phyloP scores from a whole-genome alignment of 1,140 invertebrate genomes.

The Bombus cullumanus region DNA sequence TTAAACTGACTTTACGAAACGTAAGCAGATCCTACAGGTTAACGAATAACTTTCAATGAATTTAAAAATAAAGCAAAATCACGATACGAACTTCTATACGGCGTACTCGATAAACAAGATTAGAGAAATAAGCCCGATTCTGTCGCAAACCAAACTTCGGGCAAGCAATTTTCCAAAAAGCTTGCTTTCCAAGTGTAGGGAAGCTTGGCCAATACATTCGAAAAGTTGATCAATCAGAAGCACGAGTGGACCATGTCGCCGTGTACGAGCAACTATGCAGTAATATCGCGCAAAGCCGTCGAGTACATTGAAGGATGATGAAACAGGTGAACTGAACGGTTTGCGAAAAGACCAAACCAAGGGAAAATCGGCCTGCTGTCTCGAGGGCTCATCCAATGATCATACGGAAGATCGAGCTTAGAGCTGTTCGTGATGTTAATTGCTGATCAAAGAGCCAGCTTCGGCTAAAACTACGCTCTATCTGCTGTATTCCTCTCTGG shows the following conservation, averaged over 20 bases:
- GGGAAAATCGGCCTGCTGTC: slow-evolving; percentile 50
- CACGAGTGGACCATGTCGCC: slow-evolving; percentile 26
- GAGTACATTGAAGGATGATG: slow-evolving; percentile 27
- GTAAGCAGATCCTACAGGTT: too few relatives aligned
- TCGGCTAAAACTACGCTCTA: slow-evolving; percentile 35
- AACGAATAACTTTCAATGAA: too few relatives aligned
- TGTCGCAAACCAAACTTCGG: background rate
- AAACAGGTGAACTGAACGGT: slow-evolving; percentile 45
- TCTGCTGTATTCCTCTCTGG: slow-evolving; percentile 19
- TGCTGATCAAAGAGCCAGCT: slow-evolving; percentile 71
- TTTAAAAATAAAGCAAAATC: too few relatives aligned
- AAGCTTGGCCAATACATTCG: slow-evolving; percentile 27
- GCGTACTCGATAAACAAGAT: too few relatives aligned
- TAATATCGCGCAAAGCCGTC: slow-evolving; percentile 24
- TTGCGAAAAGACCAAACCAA: slow-evolving; percentile 33
- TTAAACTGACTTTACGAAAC: too few relatives aligned
- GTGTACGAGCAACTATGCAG: slow-evolving; percentile 13
- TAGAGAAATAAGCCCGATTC: slow-evolving; percentile 14
- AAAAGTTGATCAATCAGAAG: slow-evolving; percentile 53
- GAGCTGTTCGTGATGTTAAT: slow-evolving; percentile 68
- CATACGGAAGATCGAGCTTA: slow-evolving; percentile 56
- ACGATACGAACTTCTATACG: too few relatives aligned
- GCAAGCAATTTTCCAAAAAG: slow-evolving; percentile 46
- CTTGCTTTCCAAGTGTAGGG: background rate
- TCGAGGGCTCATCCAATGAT: slow-evolving; percentile 44